Evolutionary conservation across 1,140 invertebrate genomes (phyloP).

Genomic region (Polyergus mexicanus): DNA sequence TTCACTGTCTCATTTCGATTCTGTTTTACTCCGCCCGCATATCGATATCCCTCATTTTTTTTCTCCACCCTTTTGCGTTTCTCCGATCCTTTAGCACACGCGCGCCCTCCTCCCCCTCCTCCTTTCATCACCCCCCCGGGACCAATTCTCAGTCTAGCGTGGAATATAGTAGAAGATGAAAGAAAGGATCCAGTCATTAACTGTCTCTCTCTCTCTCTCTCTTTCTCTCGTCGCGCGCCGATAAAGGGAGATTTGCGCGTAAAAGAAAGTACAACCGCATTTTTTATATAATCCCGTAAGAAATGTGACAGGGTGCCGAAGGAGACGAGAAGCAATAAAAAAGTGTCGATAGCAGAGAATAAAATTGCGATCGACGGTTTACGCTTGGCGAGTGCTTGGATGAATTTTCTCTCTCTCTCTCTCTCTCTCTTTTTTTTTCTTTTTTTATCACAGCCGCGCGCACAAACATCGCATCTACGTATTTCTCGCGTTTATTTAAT

Average conservation of each 20-base stretch:
- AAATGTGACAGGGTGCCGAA: conserved; percentile 20
- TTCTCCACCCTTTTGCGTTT: conserved; percentile 30
- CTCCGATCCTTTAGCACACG: conserved; percentile 43
- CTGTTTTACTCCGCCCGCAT: conserved; percentile 79
- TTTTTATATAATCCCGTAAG: conserved; percentile 38
- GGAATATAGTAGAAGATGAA: conserved; percentile 45
- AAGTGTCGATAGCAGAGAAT: conserved; percentile 36
- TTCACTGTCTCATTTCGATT: conserved; percentile 77
- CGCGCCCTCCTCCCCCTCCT: neutral
- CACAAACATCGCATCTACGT: neutral
- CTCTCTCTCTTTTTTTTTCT: no score
- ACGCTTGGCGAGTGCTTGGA: neutral
- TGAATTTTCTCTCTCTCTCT: neutral
- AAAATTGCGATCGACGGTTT: conserved; percentile 18
- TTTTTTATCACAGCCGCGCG: neutral
- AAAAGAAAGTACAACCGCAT: neutral
- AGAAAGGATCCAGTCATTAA: conserved; percentile 67
- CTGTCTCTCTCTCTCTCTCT: conserved; percentile 22
- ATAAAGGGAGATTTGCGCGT: conserved; percentile 7
- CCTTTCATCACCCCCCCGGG: conserved; percentile 49
- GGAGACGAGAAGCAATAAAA: conserved; percentile 36
- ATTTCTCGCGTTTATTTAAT: neutral
- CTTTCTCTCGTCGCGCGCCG: conserved; percentile 41
- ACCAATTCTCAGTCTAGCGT: conserved; percentile 69
- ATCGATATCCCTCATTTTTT: conserved; percentile 72